A percentile compares a stretch with the other conserved stretches of the same genome.
phyloP scores from a whole-genome alignment of 2,888 invertebrate genomes.

The Abscondita cerata region DNA sequence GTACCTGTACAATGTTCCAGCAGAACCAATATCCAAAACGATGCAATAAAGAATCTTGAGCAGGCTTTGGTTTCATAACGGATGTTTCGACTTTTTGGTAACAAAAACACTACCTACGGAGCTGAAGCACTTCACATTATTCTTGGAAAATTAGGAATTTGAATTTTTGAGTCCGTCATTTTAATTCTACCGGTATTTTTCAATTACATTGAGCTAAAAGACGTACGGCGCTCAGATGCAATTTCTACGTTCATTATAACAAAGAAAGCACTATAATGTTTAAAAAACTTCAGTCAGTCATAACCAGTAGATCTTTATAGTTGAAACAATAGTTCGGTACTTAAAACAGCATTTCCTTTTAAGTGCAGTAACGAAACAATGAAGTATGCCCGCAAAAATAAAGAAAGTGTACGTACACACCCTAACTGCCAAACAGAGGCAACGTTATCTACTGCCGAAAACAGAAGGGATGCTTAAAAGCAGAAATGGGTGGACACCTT shows the following conservation, averaged over 20 bases:
- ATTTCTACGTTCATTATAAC: too few relatives aligned
- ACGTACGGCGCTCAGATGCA: neutral
- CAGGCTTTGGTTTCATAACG: conserved; percentile 49
- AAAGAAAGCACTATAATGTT: neutral
- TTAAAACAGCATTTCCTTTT: neutral
- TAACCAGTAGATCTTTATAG: neutral
- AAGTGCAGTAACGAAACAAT: conserved; percentile 41
- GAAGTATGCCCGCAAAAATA: conserved; percentile 44
- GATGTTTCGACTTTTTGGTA: conserved; percentile 37
- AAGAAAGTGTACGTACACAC: conserved; percentile 43
- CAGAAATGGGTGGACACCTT: conserved; percentile 25
- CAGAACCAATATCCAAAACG: conserved; percentile 50
- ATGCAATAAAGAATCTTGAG: conserved; percentile 47
- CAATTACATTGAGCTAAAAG: conserved; percentile 3
- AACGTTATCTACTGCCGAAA: conserved; percentile 43
- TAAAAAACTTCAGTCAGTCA: conserved; percentile 1
- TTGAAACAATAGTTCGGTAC: neutral
- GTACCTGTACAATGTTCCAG: conserved; percentile 52
- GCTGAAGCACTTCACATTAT: conserved; percentile 45
- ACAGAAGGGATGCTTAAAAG: conserved; percentile 37
- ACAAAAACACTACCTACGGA: conserved; percentile 36
- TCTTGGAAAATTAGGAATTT: neutral
- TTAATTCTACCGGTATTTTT: neutral
- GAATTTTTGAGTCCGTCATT: conserved; percentile 1
- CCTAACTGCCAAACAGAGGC: conserved; percentile 41